phyloP scores from a whole-genome alignment of 2,888 invertebrate genomes.

The Brenthis hecate region DNA sequence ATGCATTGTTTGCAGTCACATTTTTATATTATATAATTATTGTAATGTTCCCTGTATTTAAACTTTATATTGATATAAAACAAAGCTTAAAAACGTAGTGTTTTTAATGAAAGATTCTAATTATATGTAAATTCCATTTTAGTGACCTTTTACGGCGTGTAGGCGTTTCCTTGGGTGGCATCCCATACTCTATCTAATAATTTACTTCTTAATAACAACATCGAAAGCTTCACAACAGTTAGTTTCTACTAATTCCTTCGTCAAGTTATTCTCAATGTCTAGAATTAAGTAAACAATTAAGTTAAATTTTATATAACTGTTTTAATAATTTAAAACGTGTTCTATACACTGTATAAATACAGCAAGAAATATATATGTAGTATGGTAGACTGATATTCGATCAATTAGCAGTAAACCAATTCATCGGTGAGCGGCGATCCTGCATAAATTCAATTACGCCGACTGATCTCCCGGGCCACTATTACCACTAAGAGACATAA shows the following conservation, averaged over 20 bases:
- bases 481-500: constrained; percentile 56
- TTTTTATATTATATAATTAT: constrained; percentile 19
- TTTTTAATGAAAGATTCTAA: not conserved
- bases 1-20: constrained; percentile 18
- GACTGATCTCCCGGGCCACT: constrained; percentile 48
- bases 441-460: constrained; percentile 75
- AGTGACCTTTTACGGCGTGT: constrained; percentile 9
- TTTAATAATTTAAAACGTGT: no score
- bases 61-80: not conserved
- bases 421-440: constrained; percentile 58
- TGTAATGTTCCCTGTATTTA: not conserved
- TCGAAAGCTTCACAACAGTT: not conserved
- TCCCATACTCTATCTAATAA: constrained; percentile 2
- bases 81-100: not conserved
- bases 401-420: constrained; percentile 73
- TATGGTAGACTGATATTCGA: constrained; percentile 48
- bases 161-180: constrained; percentile 6
- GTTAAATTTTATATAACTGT: no score
- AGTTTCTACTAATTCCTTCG: no score
- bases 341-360: not conserved
- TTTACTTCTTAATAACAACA: constrained; percentile 4
- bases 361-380: not conserved
- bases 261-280: no score
- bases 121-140: constrained; percentile 12
- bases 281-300: no score